Evolutionary conservation across 2,113 vertebrate species (phyloP).

Genomic region (Ascaphus truei): DNA sequence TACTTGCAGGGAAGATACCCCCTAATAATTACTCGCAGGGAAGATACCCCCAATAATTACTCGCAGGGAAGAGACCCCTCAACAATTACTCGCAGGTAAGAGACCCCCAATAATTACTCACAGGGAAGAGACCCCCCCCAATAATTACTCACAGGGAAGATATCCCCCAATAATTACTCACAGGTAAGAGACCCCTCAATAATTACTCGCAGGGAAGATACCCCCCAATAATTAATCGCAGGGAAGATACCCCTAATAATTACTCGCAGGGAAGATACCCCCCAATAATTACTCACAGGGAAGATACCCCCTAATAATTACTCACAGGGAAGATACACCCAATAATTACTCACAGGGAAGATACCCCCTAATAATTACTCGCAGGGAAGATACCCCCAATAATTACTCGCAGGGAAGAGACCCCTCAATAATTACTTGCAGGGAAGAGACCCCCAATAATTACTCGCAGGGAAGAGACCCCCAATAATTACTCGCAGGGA

Average conservation of each 20-base stretch:
- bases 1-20: slow-evolving; percentile 19
- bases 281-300: slow-evolving; percentile 21
- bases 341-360: slow-evolving; percentile 23
- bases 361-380: too few species aligned
- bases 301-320: too few species aligned
- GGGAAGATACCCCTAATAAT: slow-evolving; percentile 14
- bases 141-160: background rate
- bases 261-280: background rate
- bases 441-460: slow-evolving; percentile 12
- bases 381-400: background rate
- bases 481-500: background rate
- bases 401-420: slow-evolving; percentile 23
- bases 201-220: background rate
- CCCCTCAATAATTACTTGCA: too few species aligned
- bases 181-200: too few species aligned
- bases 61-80: slow-evolving; percentile 16
- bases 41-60: slow-evolving; percentile 19
- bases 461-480: slow-evolving; percentile 17
- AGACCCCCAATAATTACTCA: slow-evolving; percentile 19
- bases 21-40: background rate
- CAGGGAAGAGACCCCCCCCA: too few species aligned
- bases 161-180: slow-evolving; percentile 14
- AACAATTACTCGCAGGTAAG: background rate
- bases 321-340: background rate
- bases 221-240: slow-evolving; percentile 17